Conservation (phyloP, 2,797 vertebrate species). For the Smutsia temminckii region DNA sequence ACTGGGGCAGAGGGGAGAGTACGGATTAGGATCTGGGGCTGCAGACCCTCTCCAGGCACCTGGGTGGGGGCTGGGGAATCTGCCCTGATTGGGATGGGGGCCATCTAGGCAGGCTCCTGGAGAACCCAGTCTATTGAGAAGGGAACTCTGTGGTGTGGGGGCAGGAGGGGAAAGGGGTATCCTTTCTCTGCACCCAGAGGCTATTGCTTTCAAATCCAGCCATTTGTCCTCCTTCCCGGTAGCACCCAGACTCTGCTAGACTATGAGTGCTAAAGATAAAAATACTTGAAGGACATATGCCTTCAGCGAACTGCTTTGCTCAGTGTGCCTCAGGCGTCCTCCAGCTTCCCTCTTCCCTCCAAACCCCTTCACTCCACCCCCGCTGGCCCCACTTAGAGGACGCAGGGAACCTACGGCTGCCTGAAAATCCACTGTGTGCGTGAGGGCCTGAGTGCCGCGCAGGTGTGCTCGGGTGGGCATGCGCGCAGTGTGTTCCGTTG, state of each 20-base stretch:
- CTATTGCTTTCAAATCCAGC: conserved; percentile 30
- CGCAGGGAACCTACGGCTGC: background rate
- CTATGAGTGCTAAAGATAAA: conserved; percentile 48
- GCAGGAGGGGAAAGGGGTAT: background rate
- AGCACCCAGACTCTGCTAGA: conserved; percentile 57
- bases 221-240: conserved; percentile 5
- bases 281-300: conserved; percentile 56
- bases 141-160: background rate
- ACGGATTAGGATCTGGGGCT: background rate
- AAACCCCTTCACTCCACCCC: background rate
- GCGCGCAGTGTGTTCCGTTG: no score
- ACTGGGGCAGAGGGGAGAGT: background rate
- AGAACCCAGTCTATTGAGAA: background rate
- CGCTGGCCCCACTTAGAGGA: background rate
- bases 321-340: background rate
- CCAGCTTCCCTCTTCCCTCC: background rate
- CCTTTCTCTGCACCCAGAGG: background rate
- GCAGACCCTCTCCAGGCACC: background rate
- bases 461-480: background rate
- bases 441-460: background rate
- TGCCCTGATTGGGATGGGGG: background rate
- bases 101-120: background rate
- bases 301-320: conserved; percentile 44
- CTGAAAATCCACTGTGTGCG: background rate
- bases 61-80: background rate